Evolutionary conservation across 2,797 vertebrate genomes (phyloP).

Genomic region (Sebastes aleutianus): DNA sequence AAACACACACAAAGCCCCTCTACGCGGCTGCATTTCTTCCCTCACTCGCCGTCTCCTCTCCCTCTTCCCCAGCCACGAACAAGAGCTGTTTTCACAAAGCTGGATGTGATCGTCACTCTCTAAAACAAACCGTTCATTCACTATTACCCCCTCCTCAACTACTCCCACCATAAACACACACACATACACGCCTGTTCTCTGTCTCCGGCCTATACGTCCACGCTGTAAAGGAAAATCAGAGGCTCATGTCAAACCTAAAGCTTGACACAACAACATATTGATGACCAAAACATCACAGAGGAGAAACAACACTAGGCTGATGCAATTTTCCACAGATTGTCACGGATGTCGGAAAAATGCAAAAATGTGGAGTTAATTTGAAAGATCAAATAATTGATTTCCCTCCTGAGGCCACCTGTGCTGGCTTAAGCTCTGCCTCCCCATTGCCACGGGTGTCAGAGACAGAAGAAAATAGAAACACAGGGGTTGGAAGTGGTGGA

Average conservation of each 20-base stretch:
- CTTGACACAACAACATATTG: not conserved
- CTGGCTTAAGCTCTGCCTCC: conserved; percentile 7
- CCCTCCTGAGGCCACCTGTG: conserved; percentile 38
- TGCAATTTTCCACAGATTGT: conserved; percentile 11
- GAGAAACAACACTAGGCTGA: not conserved
- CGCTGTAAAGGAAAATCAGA: conserved; percentile 27
- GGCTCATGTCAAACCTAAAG: conserved; percentile 11
- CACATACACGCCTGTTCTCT: conserved; percentile 42
- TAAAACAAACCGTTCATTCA: conserved; percentile 80
- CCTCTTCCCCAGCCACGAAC: conserved; percentile 60
- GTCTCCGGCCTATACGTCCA: conserved; percentile 14
- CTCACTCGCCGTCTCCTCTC: conserved; percentile 52
- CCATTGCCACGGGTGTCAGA: conserved; percentile 17
- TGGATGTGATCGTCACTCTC: conserved; percentile 71
- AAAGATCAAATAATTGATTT: conserved; percentile 25
- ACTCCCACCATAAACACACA: conserved; percentile 54
- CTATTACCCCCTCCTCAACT: conserved; percentile 37
- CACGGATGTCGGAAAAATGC: not conserved
- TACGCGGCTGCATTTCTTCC: conserved; percentile 54
- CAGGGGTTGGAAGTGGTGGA: conserved; percentile 57
- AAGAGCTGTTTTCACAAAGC: conserved; percentile 81
- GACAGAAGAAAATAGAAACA: conserved; percentile 39
- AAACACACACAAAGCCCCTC: conserved; percentile 16
- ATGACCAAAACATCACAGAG: not conserved
- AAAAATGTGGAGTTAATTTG: conserved; percentile 10